Percentiles rank a stretch among this genome's conserved stretches.
These are phyloP conservation scores for Calcarius lapponicus DNA, from an alignment of 2,797 vertebrate genomes.

Conservation along the genomic window DNA sequence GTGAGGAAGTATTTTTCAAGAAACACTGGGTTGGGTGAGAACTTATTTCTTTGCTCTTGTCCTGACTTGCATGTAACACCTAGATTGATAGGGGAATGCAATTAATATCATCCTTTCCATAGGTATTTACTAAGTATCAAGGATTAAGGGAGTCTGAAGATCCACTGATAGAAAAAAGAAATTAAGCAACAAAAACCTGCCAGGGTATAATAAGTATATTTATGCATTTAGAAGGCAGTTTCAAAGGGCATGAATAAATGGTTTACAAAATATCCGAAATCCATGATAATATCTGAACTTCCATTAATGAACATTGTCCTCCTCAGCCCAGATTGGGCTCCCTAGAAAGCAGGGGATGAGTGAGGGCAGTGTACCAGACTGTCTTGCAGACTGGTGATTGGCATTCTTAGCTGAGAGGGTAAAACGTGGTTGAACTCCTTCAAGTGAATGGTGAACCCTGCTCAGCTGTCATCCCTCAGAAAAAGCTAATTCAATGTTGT, in stretches of 20 bases:
- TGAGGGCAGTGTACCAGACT: background rate
- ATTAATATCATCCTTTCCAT: background rate
- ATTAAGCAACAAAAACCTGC: background rate
- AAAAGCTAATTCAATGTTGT: background rate
- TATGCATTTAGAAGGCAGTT: background rate
- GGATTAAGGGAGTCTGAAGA: background rate
- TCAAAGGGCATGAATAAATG: background rate
- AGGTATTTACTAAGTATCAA: background rate
- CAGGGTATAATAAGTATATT: background rate
- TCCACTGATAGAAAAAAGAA: background rate
- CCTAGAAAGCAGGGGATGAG: background rate
- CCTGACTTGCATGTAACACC: background rate
- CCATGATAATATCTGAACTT: background rate
- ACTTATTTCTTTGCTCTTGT: background rate
- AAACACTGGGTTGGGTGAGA: fast-evolving
- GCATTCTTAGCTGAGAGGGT: background rate
- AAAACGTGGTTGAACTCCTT: background rate
- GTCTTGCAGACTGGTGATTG: background rate
- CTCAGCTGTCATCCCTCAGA: background rate
- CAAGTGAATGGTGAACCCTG: background rate
- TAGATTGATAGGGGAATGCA: background rate
- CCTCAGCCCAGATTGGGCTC: background rate
- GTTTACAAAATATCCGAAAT: background rate
- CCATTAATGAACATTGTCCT: background rate
- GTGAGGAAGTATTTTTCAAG: background rate